Percentiles rank a stretch among this genome's conserved stretches.
Evolutionary conservation across 2,888 invertebrate species (phyloP).

Genomic region (Dascillus cervinus): DNA sequence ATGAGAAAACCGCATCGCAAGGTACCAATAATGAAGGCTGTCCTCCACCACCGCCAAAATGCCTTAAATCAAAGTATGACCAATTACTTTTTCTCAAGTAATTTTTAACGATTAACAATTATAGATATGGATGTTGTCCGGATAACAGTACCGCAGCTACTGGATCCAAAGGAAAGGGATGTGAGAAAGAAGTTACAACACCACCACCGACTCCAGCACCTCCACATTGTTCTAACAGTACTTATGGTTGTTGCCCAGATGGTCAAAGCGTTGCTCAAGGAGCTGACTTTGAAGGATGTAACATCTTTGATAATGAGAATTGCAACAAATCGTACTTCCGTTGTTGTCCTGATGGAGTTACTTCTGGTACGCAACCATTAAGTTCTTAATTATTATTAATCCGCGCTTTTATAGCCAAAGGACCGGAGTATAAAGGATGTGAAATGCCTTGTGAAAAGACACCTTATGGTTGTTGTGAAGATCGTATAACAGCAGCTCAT

Average conservation of each 20-base stretch:
- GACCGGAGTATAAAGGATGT: conserved; percentile 69
- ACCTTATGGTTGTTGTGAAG: conserved; percentile 81
- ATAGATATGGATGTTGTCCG: conserved; percentile 76
- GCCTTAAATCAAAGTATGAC: conserved; percentile 49
- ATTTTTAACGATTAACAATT: conserved; percentile 16
- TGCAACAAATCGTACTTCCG: conserved; percentile 56
- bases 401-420: conserved; percentile 47
- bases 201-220: conserved; percentile 22
- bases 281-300: conserved; percentile 53
- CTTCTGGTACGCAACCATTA: conserved; percentile 45
- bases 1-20: conserved; percentile 66
- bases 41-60: conserved; percentile 53
- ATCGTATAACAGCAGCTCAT: conserved; percentile 75
- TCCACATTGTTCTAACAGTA: conserved; percentile 44
- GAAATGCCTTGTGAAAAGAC: conserved; percentile 58
- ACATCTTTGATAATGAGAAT: conserved; percentile 31
- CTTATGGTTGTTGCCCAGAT: conserved; percentile 73
- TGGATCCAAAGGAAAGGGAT: conserved; percentile 31
- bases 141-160: conserved; percentile 65
- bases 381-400: background rate
- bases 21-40: conserved; percentile 84
- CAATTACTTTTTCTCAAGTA: conserved; percentile 1
- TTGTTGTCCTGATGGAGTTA: conserved; percentile 65
- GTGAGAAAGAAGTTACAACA: conserved; percentile 24
- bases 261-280: conserved; percentile 55